Evolutionary conservation across 2,797 vertebrate species (phyloP), one percentile per base, ranked within the genome.

Genomic region (Chaetophractus vellerosus): DNA sequence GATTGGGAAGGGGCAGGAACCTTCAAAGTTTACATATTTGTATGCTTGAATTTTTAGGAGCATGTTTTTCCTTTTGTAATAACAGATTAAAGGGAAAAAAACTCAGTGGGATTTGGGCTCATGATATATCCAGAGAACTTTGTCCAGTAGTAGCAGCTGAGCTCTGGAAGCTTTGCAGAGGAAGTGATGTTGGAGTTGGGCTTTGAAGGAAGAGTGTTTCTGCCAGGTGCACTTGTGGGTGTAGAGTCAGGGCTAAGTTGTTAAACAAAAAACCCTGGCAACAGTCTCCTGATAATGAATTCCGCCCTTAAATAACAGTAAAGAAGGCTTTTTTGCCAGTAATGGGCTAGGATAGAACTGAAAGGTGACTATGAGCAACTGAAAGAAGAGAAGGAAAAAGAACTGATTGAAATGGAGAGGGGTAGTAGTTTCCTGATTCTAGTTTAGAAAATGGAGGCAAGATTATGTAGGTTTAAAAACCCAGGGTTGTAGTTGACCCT

Each of bases 161-260:
- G 50, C 45, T 45, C 45, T 45, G 72, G 90, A 14, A 33, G 9
- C 76, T 92, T 90, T 83, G 41, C 38, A 59, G 68, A 52, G 61
- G 21, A 75, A n/a, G n/a, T 63, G 28, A 63, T 86, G 18, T 57
- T 88, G 64, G 57, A 89, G 36, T n/a, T 72, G n/a, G 64, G 3
- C 18, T 15, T 92, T 79, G 23, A 59, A 71, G 72, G 28, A 23
- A 33, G 38, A 38, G 6, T 59, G 74, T 41, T 57, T 55, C 63
- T 83, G 38, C 78, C 24, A 76, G 66, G 36, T 92, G n/a, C 23
- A 31, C 28, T 75, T 96, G 90, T 78, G 59, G n/a, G 10, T 55
- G 26, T 33, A 61, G 28, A 80, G 36, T 45, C 52, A 31, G 64
- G 26, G 23, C 81, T 86, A 55, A 79, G 14, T 81, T 84, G 11